A percentile compares a stretch with the other conserved stretches of the same genome.
phyloP scores from a whole-genome alignment of 1,140 invertebrate genomes.

The Drosophila bocqueti region DNA sequence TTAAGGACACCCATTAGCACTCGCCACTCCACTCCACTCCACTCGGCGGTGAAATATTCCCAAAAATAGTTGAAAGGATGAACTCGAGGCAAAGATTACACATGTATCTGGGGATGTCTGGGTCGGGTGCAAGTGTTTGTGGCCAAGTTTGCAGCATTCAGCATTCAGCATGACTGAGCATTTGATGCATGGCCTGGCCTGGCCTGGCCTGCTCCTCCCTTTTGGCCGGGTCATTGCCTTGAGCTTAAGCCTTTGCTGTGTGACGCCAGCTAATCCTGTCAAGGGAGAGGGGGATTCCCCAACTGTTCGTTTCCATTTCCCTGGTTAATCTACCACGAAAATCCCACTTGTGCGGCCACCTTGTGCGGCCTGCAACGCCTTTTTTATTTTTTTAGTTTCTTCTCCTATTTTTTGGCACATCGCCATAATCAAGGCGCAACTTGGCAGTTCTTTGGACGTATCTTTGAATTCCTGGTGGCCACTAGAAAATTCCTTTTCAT shows the following conservation, averaged over 20 bases:
- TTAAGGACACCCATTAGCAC: slow-evolving; percentile 47
- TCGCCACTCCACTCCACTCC: not conserved
- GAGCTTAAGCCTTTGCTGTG: slow-evolving; percentile 17
- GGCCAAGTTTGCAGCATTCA: slow-evolving; percentile 51
- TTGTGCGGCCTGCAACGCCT: slow-evolving; percentile 14
- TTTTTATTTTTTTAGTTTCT: not conserved
- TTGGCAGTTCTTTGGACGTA: not conserved
- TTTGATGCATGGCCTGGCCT: slow-evolving; percentile 30
- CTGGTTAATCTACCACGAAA: slow-evolving; percentile 2
- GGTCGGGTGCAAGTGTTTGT: not conserved
- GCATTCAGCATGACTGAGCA: slow-evolving; percentile 61
- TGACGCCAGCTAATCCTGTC: slow-evolving; percentile 16
- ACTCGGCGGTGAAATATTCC: slow-evolving; percentile 30
- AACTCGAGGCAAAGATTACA: slow-evolving; percentile 30
- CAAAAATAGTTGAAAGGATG: slow-evolving; percentile 4
- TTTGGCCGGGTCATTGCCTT: slow-evolving; percentile 39
- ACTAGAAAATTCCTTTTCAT: not conserved
- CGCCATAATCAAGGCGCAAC: slow-evolving; percentile 22
- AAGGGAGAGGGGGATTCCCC: not conserved
- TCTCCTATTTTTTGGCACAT: slow-evolving; percentile 23
- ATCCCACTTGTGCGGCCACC: slow-evolving; percentile 17
- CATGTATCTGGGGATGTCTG: slow-evolving; percentile 13
- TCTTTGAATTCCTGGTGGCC: not conserved
- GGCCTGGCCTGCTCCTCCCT: not conserved
- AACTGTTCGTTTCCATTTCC: slow-evolving; percentile 5